A percentile compares a stretch with the other conserved stretches of the same genome.
Evolutionary conservation across 2,113 vertebrate species (phyloP).

Genomic region (Nettapus auritus): DNA sequence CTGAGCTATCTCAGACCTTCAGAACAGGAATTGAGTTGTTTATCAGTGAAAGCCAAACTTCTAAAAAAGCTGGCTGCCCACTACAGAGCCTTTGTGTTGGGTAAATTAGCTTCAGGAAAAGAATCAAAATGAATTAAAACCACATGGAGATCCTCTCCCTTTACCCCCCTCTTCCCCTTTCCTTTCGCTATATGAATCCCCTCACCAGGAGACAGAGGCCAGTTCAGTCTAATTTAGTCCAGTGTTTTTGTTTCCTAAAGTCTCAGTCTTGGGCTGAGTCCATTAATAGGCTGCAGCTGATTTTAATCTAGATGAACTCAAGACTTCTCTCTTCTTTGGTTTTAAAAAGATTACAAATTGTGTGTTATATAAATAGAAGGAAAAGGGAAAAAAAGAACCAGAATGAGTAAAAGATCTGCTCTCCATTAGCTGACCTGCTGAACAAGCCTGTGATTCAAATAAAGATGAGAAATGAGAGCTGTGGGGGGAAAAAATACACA

Average conservation of each 20-base stretch:
- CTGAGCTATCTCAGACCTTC: conserved; percentile 65
- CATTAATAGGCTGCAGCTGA: conserved; percentile 82
- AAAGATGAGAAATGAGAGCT: conserved; percentile 55
- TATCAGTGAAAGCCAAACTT: conserved; percentile 64
- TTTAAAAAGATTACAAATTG: conserved; percentile 80
- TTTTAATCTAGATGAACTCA: conserved; percentile 80
- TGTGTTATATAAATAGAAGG: conserved; percentile 71
- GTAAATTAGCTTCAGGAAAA: conserved; percentile 79
- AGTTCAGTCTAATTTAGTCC: conserved; percentile 78
- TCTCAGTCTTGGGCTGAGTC: conserved; percentile 72
- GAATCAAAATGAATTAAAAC: conserved; percentile 81
- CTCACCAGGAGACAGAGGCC: conserved; percentile 75
- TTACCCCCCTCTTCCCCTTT: conserved; percentile 36
- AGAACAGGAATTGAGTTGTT: conserved; percentile 66
- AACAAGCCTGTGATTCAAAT: conserved; percentile 60
- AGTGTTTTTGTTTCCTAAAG: conserved; percentile 82
- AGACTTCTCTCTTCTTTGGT: conserved; percentile 71
- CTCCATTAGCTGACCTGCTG: conserved; percentile 60
- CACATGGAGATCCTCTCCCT: conserved; percentile 76
- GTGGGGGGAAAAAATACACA: conserved; percentile 5
- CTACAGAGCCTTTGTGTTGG: conserved; percentile 75
- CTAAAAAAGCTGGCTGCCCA: conserved; percentile 48
- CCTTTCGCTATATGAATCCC: conserved; percentile 53
- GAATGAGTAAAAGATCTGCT: conserved; percentile 67
- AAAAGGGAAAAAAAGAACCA: conserved; percentile 29